Base-by-base conservation (phyloP, 2,113 vertebrate genomes). In the Antidorcas marsupialis region DNA sequence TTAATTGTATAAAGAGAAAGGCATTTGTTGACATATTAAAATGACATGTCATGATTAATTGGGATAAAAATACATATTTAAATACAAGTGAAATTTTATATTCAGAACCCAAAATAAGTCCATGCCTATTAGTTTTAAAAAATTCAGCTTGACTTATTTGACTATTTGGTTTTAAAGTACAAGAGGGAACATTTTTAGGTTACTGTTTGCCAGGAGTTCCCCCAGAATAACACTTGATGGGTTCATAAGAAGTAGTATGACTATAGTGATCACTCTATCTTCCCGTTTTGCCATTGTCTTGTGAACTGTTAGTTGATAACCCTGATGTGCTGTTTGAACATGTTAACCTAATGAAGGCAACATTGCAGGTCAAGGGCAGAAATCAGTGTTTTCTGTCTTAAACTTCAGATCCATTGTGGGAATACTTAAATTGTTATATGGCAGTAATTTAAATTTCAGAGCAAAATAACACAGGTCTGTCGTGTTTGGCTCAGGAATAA, bases 41-140 rank as follows among this genome's bases (percentile, higher is more conserved):
- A 88, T 93, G 39, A 57, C 2, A 16, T 76, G 28, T 45, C 47
- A 57, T 86, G 39, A 57, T 82, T 87, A 74, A 57, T 45, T 81
- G 82, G 59, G 23, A 25, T 87, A 82, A 96, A 90, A 88, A 47
- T 36, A 4, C 43, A 43, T 86, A 39, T 85, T 92, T 81, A 88
- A 85, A 62, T 85, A 78, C n/a, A 36, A 89, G 21, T 94, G 57
- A 95, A 59, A 92, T 78, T 94, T 86, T 89, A 27, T 89, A 76
- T 92, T 92, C 28, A 89, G 84, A 92, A 94, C 86, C 53, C 36
- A 82, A 81, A 95, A 43, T 84, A 94, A 28, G 52, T 71, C 21
- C 45, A 43, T 57, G 28, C 39, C 95, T 82, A 43, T 74, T 92
- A 62, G 30, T 53, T 89, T 76, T 6, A 55, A 39, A 39, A n/a